A percentile compares a stretch with the other conserved stretches of the same genome.
Evolutionary conservation across 64 coral and sea anemone species (phyloP).

Genomic region (Catalaphyllia jardinei): DNA sequence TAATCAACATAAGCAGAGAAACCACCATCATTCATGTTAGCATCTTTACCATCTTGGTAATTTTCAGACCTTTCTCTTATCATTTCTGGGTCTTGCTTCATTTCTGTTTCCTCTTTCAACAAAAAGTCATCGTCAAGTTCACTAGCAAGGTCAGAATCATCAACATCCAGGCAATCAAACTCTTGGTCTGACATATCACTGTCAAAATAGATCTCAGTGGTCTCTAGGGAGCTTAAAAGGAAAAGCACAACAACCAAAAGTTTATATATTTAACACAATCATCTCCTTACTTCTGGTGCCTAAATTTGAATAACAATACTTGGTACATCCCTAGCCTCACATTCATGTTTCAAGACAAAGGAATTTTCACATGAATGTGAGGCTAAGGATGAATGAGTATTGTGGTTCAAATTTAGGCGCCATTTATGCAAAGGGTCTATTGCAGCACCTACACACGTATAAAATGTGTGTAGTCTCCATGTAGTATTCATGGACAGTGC

Average conservation of each 20-base stretch:
- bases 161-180: neutral
- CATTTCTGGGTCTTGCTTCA: neutral
- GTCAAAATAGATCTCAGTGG: conserved; percentile 16
- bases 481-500: no score
- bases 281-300: no score
- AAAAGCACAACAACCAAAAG: neutral
- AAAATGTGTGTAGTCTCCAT: no score
- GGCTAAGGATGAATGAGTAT: no score
- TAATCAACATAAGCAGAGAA: neutral
- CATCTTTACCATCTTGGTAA: neutral
- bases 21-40: neutral
- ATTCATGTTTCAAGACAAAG: no score
- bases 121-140: neutral
- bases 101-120: conserved; percentile 3
- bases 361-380: no score
- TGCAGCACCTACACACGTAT: no score
- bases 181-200: neutral
- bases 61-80: neutral
- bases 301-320: no score
- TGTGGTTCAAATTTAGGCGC: no score
- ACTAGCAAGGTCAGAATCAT: neutral
- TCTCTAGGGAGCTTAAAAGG: neutral
- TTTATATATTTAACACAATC: no score
- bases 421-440: no score
- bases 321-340: no score